Evolutionary conservation across 1,140 invertebrate species (phyloP).

Genomic region (Lordiphosa clarofinis): DNA sequence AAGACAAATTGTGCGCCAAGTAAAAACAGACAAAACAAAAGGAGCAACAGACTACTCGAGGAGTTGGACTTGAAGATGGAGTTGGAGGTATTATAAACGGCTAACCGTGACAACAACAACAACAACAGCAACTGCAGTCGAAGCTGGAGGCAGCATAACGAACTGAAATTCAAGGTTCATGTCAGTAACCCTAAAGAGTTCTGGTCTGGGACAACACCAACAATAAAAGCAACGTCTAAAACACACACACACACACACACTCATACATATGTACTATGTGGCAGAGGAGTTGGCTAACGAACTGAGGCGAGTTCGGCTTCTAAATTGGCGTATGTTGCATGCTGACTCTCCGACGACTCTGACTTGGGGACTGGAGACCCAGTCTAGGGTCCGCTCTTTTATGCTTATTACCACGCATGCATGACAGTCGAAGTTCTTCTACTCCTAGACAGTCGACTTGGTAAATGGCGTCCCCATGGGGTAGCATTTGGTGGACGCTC

Average conservation of each 20-base stretch:
- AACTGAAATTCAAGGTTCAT: constrained; percentile 75
- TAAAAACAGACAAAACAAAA: constrained; percentile 62
- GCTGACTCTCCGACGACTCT: constrained; percentile 28
- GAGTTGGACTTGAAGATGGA: constrained; percentile 11
- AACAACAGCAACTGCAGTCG: constrained; percentile 25
- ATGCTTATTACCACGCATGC: constrained; percentile 74
- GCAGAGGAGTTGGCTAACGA: constrained; percentile 50
- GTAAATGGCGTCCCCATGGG: constrained; percentile 45
- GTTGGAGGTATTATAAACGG: constrained; percentile 35
- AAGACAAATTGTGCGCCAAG: constrained; percentile 72
- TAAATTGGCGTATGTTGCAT: constrained; percentile 70
- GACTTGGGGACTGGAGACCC: constrained; percentile 29
- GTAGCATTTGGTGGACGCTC: constrained; percentile 26
- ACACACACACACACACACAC: constrained; percentile 40
- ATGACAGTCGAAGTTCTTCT: constrained; percentile 45
- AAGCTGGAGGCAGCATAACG: constrained; percentile 57
- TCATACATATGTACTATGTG: constrained; percentile 20
- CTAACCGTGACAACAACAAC: constrained; percentile 25
- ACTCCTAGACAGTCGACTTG: constrained; percentile 18
- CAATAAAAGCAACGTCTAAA: constrained; percentile 64
- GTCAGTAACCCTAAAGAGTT: constrained; percentile 69
- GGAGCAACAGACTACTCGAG: constrained; percentile 25
- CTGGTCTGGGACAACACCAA: constrained; percentile 39
- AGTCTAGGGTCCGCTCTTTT: constrained; percentile 41
- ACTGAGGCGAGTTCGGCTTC: constrained; percentile 34